These are phyloP conservation scores for Neotoxoptera formosana DNA, from an alignment of 1,140 invertebrate genomes.

Conservation along the genomic window DNA sequence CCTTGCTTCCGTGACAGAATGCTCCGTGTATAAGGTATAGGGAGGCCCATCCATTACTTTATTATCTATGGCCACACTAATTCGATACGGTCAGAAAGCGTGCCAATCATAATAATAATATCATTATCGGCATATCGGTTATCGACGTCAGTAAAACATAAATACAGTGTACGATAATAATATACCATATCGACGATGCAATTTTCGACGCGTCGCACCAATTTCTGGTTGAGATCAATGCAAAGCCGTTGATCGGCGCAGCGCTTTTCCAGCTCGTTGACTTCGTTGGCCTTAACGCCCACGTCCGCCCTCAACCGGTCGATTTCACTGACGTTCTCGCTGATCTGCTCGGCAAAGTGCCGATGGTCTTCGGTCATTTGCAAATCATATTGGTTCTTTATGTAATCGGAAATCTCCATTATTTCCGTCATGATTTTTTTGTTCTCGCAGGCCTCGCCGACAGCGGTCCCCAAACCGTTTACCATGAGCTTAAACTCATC, in stretches of 20 bases:
- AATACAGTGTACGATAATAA: neutral
- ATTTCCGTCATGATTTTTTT: neutral
- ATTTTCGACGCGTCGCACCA: neutral
- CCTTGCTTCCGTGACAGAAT: no score
- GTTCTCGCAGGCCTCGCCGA: neutral
- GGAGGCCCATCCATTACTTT: no score
- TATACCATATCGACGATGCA: neutral
- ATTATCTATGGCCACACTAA: no score
- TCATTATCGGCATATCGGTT: no score
- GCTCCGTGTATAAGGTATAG: no score
- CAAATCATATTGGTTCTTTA: neutral
- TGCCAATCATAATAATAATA: no score
- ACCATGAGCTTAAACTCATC: neutral
- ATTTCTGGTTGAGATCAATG: neutral
- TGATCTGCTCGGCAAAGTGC: neutral
- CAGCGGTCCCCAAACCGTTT: neutral
- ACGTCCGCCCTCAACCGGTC: neutral
- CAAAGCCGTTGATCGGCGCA: no score
- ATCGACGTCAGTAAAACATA: no score
- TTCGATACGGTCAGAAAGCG: no score
- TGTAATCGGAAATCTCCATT: neutral
- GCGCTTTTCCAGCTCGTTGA: neutral
- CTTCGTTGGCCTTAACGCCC: neutral
- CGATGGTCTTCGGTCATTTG: neutral
- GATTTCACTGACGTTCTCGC: neutral